Conservation (phyloP, 1,140 invertebrate species). For the Ectropis grisescens region DNA sequence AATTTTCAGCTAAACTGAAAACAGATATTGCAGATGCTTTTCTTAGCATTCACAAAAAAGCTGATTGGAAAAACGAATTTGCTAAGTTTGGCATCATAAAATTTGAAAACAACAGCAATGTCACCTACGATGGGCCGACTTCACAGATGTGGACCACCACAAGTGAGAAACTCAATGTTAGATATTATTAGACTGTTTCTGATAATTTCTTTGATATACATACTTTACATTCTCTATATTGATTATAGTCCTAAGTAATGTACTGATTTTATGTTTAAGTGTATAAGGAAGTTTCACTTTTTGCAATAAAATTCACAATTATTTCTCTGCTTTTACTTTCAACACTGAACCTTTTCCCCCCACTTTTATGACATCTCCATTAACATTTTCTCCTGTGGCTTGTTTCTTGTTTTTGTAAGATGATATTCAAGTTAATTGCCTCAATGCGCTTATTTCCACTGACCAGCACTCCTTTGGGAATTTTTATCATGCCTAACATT, state of each 20-base stretch:
- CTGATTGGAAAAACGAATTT: conserved; percentile 63
- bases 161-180: conserved; percentile 65
- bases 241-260: conserved; percentile 50
- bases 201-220: conserved; percentile 54
- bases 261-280: conserved; percentile 6
- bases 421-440: conserved; percentile 28
- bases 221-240: conserved; percentile 59
- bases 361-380: not conserved
- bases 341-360: too few species aligned
- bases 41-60: conserved; percentile 51
- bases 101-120: conserved; percentile 65
- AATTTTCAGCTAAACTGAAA: conserved; percentile 66
- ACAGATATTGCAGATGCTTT: conserved; percentile 52
- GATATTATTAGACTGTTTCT: conserved; percentile 72
- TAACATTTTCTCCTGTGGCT: not conserved
- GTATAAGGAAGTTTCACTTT: too few species aligned
- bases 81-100: conserved; percentile 65
- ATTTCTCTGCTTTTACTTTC: too few species aligned
- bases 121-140: conserved; percentile 65
- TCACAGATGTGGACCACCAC: conserved; percentile 67
- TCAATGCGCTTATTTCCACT: conserved; percentile 23
- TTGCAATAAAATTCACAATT: too few species aligned
- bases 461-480: conserved; percentile 28
- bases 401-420: conserved; percentile 21
- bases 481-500: conserved; percentile 18